Conservation (phyloP, 2,113 vertebrate species). For the Boulengerochromis microlepis region DNA sequence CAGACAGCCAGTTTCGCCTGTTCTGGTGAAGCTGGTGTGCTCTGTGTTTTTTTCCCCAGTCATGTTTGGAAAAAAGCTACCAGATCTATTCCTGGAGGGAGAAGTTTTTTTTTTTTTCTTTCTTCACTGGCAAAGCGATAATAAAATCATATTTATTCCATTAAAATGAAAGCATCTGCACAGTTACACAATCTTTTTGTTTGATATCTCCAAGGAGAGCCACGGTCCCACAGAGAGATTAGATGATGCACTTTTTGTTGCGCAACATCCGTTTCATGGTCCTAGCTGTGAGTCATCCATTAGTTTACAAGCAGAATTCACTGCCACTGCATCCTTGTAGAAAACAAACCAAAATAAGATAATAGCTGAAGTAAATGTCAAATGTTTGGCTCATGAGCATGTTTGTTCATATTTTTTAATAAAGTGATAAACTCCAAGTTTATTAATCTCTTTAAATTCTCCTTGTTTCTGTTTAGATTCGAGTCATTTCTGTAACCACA, state of each 20-base stretch:
- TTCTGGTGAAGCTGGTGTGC: neutral
- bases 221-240: neutral
- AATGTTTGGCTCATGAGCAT: neutral
- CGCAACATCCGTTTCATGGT: constrained; percentile 5
- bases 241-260: constrained; percentile 25
- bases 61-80: constrained; percentile 10
- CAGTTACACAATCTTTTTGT: constrained; percentile 23
- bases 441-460: neutral
- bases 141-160: constrained; percentile 4
- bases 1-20: neutral
- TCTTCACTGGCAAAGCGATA: neutral
- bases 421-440: neutral
- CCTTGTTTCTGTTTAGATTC: neutral
- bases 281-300: constrained; percentile 3
- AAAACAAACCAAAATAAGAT: neutral
- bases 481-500: neutral
- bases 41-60: constrained; percentile 22
- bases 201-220: constrained; percentile 4
- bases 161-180: neutral
- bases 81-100: constrained; percentile 22
- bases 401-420: neutral
- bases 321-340: neutral
- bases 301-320: neutral
- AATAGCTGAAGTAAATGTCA: neutral
- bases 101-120: neutral